Evolutionary conservation across 2,113 vertebrate species (phyloP).

Genomic region (Fregetta grallaria): DNA sequence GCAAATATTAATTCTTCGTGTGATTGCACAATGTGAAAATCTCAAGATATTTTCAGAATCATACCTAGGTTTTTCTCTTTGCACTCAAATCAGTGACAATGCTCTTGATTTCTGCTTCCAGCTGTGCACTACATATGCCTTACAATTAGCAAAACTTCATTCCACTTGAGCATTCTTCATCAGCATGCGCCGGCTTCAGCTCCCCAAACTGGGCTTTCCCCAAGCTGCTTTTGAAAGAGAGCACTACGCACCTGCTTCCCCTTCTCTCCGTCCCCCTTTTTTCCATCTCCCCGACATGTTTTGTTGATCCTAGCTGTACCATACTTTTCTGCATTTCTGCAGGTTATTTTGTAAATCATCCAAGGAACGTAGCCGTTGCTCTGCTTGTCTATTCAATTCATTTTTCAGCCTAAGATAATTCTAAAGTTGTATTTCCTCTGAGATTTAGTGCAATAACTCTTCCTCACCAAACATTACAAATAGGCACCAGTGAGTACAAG

Average conservation of each 20-base stretch:
- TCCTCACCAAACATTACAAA: background rate
- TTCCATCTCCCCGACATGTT: accelerated
- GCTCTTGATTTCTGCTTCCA: background rate
- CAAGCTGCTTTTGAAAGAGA: background rate
- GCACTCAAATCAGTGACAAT: background rate
- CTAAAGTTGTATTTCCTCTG: background rate
- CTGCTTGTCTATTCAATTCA: background rate
- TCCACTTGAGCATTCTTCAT: background rate
- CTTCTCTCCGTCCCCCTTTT: background rate
- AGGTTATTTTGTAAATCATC: background rate
- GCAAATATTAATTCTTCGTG: background rate
- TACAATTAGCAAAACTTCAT: constrained; percentile 29
- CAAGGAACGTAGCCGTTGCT: background rate
- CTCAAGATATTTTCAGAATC: background rate
- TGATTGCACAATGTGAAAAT: background rate
- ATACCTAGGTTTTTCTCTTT: background rate
- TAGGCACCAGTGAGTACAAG: background rate
- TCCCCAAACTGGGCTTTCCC: background rate
- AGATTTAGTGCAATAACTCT: background rate
- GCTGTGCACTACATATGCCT: background rate
- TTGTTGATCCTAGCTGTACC: background rate
- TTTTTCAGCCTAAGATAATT: background rate
- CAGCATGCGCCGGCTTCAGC: background rate
- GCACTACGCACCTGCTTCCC: accelerated
- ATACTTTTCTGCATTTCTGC: background rate